Conservation (phyloP, 2,113 vertebrate species). For the Struthidea cinerea region DNA sequence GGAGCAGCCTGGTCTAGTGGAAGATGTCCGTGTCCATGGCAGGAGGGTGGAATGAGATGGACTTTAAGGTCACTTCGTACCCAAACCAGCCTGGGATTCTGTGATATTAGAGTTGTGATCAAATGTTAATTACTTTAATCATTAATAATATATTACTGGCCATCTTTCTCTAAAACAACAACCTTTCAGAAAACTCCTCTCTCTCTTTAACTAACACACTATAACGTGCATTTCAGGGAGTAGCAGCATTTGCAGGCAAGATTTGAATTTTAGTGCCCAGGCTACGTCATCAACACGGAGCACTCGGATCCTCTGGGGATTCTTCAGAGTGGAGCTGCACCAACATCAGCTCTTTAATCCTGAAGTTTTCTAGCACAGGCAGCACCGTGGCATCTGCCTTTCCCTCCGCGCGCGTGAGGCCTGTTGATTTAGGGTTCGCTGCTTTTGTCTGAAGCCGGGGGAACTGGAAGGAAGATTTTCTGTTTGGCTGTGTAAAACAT, state of each 20-base stretch:
- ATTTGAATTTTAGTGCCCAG: not conserved
- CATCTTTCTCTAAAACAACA: not conserved
- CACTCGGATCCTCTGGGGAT: not conserved
- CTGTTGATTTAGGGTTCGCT: slow-evolving; percentile 38
- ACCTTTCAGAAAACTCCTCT: not conserved
- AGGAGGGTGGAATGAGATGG: not conserved
- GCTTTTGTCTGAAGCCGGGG: slow-evolving; percentile 54
- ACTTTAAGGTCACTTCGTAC: not conserved
- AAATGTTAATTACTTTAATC: not conserved
- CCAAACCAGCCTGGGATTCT: not conserved
- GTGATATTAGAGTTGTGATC: not conserved
- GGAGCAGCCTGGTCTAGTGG: not conserved
- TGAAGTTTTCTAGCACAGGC: not conserved
- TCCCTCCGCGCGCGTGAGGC: not conserved
- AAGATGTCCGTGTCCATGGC: not conserved
- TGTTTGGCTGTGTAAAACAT: slow-evolving; percentile 49
- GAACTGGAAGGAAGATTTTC: slow-evolving; percentile 60
- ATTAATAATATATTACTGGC: not conserved
- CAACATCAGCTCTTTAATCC: not conserved
- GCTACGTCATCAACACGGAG: rapidly evolving
- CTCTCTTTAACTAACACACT: not conserved
- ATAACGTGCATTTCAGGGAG: not conserved
- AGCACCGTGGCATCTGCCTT: not conserved
- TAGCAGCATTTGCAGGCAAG: not conserved
- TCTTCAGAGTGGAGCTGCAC: not conserved